Evolutionary conservation across 2,888 invertebrate genomes (phyloP), one percentile per base, ranked within the genome.

Genomic region (Acrobasis suavella): DNA sequence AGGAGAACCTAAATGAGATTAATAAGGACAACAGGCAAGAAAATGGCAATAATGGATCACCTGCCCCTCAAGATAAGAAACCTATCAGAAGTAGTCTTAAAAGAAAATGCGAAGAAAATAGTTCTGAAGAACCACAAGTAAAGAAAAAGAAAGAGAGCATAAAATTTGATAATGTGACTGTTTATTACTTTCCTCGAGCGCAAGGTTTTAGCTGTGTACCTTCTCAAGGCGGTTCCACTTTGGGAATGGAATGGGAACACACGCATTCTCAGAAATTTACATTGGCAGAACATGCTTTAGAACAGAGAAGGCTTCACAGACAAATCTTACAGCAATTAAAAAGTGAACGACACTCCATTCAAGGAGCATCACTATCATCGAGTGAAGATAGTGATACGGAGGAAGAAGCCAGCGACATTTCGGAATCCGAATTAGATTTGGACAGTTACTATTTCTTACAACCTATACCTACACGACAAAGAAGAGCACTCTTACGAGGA

Each of bases 131-230:
- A 70, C 87, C 92, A 7, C 86, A 89, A 22, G 73, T 83, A 66
- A 93, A 95, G 78, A 96, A 95, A 81, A 94, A 94, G 78, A 97
- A 96, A 87, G 95, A 96, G 73, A 95, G 95, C 52, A 97, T 99
- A 67, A 95, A 96, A 70, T 99, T 99, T 84, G 96, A 98, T 74
- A 96, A 95, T 70, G 98, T 99, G 0, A 97, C 97, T 17, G 98
- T 99, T 10, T 99, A 95, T 87, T 99, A 98, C 89, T 99, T 99
- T 89, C 97, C 97, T 2, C 93, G 99, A 78, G 95, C 97, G 62
- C 97, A 98, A 92, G 98, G 97, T 17, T 97, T 97, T 87, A 96
- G 96, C 49, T 97, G 98, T 89, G 97, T 98, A 67, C 98, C 98
- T 58, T 97, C 97, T 12, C 96, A 96, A 89, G 97, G 97, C 63